Evolutionary conservation across 1,140 invertebrate genomes (phyloP).

Genomic region (Megalonaias nervosa): DNA sequence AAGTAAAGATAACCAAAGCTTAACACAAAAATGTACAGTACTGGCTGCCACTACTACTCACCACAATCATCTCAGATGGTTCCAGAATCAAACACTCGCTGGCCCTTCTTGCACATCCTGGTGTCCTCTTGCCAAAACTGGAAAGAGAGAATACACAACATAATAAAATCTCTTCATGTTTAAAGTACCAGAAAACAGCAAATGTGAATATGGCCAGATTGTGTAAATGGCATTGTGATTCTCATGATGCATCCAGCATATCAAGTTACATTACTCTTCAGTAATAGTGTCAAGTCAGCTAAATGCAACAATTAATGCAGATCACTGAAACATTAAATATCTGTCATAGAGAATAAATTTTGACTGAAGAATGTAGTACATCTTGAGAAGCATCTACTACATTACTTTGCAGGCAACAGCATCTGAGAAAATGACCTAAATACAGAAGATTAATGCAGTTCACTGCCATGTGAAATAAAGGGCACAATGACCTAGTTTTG

Average conservation of each 20-base stretch:
- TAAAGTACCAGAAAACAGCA: not conserved
- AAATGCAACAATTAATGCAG: too few species aligned
- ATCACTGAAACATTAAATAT: too few species aligned
- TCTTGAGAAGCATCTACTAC: not conserved
- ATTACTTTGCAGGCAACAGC: not conserved
- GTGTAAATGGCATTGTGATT: not conserved
- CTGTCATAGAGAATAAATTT: too few species aligned
- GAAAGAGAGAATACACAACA: conserved; percentile 62
- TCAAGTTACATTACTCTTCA: not conserved
- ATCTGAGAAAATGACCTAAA: too few species aligned
- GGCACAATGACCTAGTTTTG: too few species aligned
- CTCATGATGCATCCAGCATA: too few species aligned
- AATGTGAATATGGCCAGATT: not conserved
- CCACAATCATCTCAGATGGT: conserved; percentile 91
- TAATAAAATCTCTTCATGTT: not conserved
- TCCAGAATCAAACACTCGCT: conserved; percentile 91
- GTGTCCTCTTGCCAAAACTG: conserved; percentile 87
- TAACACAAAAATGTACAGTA: conserved; percentile 1
- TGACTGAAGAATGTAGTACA: too few species aligned
- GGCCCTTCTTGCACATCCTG: conserved; percentile 77
- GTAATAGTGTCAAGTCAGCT: not conserved
- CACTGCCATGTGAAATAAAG: too few species aligned
- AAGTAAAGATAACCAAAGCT: too few species aligned
- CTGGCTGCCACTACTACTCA: conserved; percentile 69
- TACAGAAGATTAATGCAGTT: not conserved